A percentile compares a stretch with the other conserved stretches of the same genome.
These are phyloP conservation scores for Euzetes globulus DNA, from an alignment of 2,888 invertebrate species.

Conservation along the genomic window DNA sequence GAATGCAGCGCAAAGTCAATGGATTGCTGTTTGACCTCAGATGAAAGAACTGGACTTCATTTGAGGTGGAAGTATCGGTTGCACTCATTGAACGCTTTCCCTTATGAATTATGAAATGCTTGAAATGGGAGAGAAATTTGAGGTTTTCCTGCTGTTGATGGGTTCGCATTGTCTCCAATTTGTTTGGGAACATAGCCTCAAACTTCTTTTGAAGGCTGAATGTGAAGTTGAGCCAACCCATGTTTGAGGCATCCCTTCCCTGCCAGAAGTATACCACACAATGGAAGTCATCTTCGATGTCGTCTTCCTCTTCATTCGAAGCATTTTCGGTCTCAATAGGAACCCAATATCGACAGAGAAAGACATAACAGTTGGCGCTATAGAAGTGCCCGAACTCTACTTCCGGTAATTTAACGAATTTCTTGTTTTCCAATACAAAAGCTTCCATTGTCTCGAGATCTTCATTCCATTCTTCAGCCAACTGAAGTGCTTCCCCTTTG, in stretches of 20 bases:
- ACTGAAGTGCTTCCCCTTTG: slow-evolving; percentile 69
- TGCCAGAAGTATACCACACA: slow-evolving; percentile 99
- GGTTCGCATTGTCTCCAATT: slow-evolving; percentile 86
- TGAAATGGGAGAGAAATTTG: slow-evolving; percentile 96
- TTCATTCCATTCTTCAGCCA: slow-evolving; percentile 95
- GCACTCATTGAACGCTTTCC: slow-evolving; percentile 61
- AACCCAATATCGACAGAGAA: slow-evolving; percentile 91
- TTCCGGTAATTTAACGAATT: slow-evolving; percentile 93
- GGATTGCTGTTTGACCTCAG: slow-evolving; percentile 91
- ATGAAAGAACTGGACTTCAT: slow-evolving; percentile 77
- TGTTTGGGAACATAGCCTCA: slow-evolving; percentile 75
- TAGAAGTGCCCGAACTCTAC: slow-evolving; percentile 87
- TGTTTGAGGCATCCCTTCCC: slow-evolving; percentile 87
- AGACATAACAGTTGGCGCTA: slow-evolving; percentile 93
- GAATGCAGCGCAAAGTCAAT: slow-evolving; percentile 77
- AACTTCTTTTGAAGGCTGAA: slow-evolving; percentile 89
- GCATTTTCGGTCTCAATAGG: slow-evolving; percentile 55
- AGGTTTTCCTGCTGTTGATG: slow-evolving; percentile 96
- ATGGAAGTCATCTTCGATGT: slow-evolving; percentile 63
- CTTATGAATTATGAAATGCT: slow-evolving; percentile 81
- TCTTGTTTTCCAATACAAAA: slow-evolving; percentile 90
- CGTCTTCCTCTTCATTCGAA: slow-evolving; percentile 52
- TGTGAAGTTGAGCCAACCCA: slow-evolving; percentile 99
- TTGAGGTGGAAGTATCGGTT: slow-evolving; percentile 44
- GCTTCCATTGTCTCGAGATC: slow-evolving; percentile 96